Conservation (phyloP, 2,113 vertebrate genomes). For the Opisthocomus hoazin region DNA sequence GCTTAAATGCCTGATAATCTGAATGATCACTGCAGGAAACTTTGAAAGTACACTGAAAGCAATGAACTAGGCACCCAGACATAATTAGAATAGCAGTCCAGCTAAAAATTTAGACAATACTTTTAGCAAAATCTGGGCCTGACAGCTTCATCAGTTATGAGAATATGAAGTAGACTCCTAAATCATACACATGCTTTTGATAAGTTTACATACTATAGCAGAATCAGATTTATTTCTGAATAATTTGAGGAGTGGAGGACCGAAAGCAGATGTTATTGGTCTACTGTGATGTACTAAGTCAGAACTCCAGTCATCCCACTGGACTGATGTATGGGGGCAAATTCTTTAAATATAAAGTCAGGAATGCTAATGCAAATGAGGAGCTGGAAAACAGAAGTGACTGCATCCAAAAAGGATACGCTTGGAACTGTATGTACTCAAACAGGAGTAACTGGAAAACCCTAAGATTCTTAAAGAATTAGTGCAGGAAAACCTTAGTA, state of each 20-base stretch:
- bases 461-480: neutral
- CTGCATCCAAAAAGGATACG: neutral
- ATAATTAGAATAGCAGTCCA: neutral
- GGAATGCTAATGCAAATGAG: neutral
- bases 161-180: neutral
- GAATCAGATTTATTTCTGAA: neutral
- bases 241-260: neutral
- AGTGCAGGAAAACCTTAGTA: neutral
- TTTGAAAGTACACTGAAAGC: neutral
- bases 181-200: neutral
- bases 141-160: neutral
- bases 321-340: neutral
- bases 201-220: neutral
- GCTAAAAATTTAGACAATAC: neutral
- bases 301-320: neutral
- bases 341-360: neutral
- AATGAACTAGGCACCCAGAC: neutral
- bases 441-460: neutral
- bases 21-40: neutral
- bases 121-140: neutral
- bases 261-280: neutral
- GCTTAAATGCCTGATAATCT: neutral
- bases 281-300: neutral
- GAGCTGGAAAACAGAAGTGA: neutral
- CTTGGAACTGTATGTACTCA: neutral